These are phyloP conservation scores for Chinchilla lanigera DNA, from an alignment of 2,113 vertebrate species.

Conservation along the genomic window DNA sequence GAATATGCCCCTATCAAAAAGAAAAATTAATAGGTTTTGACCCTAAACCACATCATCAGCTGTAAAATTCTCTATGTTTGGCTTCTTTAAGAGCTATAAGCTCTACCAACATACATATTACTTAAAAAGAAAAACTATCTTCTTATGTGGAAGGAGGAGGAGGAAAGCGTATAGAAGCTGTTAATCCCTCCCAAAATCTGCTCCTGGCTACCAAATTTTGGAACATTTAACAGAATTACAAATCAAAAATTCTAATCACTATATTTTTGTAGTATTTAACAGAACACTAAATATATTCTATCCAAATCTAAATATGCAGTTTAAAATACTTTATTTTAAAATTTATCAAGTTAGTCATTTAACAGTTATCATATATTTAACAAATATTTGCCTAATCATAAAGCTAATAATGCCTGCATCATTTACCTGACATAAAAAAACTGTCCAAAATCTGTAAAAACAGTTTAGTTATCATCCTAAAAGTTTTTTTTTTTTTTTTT, in stretches of 20 bases:
- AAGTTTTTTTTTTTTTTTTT: no score
- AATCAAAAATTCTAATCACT: slow-evolving; percentile 50
- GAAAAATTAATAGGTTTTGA: slow-evolving; percentile 45
- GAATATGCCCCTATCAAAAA: slow-evolving; percentile 50
- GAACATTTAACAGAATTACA: slow-evolving; percentile 51
- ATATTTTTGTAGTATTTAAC: slow-evolving; percentile 38
- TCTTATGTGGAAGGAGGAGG: not conserved
- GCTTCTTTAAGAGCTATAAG: slow-evolving; percentile 66
- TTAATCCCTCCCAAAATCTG: slow-evolving; percentile 14
- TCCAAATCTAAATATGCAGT: slow-evolving; percentile 37
- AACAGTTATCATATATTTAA: slow-evolving; percentile 47
- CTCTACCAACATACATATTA: slow-evolving; percentile 34
- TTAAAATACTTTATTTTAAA: slow-evolving; percentile 59
- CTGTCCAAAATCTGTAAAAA: slow-evolving; percentile 31
- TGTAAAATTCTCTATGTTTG: slow-evolving; percentile 52
- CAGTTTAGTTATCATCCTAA: slow-evolving; percentile 56
- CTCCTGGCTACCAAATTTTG: slow-evolving; percentile 55
- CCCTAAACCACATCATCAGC: slow-evolving; percentile 78
- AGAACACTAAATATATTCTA: slow-evolving; percentile 44
- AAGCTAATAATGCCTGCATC: slow-evolving; percentile 38
- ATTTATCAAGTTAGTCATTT: slow-evolving; percentile 58
- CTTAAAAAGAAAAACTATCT: slow-evolving; percentile 60
- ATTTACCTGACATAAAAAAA: slow-evolving; percentile 54
- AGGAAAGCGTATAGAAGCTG: not conserved
- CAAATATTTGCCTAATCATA: slow-evolving; percentile 48